Base-by-base conservation (phyloP, 1,140 invertebrate genomes). In the Coptotermes formosanus region DNA sequence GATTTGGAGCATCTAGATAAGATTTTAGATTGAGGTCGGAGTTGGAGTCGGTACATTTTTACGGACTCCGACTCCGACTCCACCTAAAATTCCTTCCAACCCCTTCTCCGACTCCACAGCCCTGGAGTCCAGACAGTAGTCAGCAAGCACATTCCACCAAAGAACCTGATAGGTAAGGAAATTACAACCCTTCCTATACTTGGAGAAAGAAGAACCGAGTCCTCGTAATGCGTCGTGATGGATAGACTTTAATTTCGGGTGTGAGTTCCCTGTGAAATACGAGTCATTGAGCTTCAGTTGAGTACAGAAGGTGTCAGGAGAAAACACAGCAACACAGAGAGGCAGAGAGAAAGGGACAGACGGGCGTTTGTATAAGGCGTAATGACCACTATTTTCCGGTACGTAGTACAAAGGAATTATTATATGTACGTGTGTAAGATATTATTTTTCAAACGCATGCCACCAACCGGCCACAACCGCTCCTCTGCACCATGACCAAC, bases 221-320 rank as follows among this genome's bases (percentile, higher is more conserved):
- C 64, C 64, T 30, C 64, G 64, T 75, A 75, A 75, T 75, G 64
- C n/a, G 64, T 75, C 64, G 64, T 75, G 64, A 75, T 75, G 64
- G 64, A 75, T 75, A 25, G 64, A 75, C 25, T 75, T 75, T 75
- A 75, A 75, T 75, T 75, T 75, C 64, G 25, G n/a, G 25, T 30
- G 64, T n/a, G 64, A 75, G 64, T 75, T 75, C n/a, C n/a, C n/a
- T 75, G 64, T 75, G 64, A 75, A 75, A 75, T 75, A 25, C 14
- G 64, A 75, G 64, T 75, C 64, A 75, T 75, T 75, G 64, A 64
- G 59, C 45, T 48, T 48, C 9, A 48, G 45, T 48, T 48, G 45
- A 55, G 52, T 75, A 14, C 25, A 75, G 64, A 75, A 30, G 64
- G 52, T 55, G 52, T 55, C 14, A 55, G 52, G 12, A 19, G 52